Base-by-base conservation (phyloP, 2,888 invertebrate genomes). In the Ophion ellenae region DNA sequence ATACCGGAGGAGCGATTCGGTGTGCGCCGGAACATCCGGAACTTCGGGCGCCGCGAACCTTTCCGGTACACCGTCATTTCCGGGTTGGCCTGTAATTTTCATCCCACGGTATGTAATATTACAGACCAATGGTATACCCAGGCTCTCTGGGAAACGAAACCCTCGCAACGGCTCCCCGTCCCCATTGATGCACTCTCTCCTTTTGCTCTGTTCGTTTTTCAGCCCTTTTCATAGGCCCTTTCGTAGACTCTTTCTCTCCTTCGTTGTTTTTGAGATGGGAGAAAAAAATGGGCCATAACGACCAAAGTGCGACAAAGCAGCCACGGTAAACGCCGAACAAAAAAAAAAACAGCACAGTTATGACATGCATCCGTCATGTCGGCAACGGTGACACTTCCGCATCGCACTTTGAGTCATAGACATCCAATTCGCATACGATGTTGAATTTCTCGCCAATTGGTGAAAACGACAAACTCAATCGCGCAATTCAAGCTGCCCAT, bases 51-150 rank as follows among this genome's bases (percentile, higher is more conserved):
- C 88, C 89, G 87, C 88, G 82, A 86, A 82, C 87, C 53, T 83
- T 88, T 89, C 89, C 89, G 89, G 83, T 83, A 85, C 87, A 85
- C 78, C 89, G 89, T 89, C 87, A 89, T 89, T 89, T 89, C 89
- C 89, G 89, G 87, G 59, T 85, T 73, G 86, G 83, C 86, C 88
- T 89, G 89, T 89, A 89, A 89, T 90, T 89, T 89, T 89, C 88
- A 83, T 86, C 61, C 88, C 61, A 53, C 53, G 45, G 74, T 75
- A 69, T 85, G 87, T 87, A 84, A 86, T 83, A 69, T 76, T 80
- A 24, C 47, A 64, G 75, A 47, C 47, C 28, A 24, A 61, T 40
- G 57, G 10, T 73, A 36, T 10, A 14, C 57, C 53, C 73, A 66
- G 66, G 64, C 28, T 66, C 74, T 45, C 66, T 28, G 66, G 66